Percentiles rank a stretch among this genome's conserved stretches.
Evolutionary conservation across 2,797 vertebrate species (phyloP).

Genomic region (Melopsittacus undulatus): DNA sequence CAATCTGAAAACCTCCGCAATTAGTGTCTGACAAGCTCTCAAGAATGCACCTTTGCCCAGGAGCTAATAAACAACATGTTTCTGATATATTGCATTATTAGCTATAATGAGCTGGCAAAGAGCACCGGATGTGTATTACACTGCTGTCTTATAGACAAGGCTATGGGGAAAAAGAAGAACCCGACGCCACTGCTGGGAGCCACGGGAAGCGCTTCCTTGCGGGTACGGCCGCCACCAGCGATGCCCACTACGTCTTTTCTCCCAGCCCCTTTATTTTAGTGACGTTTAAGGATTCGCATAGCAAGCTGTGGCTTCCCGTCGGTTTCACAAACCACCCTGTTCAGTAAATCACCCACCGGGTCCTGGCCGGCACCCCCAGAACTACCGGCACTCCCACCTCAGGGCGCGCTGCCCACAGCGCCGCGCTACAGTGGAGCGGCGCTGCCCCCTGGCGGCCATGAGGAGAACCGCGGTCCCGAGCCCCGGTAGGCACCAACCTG

Average conservation of each 20-base stretch:
- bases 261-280: background rate
- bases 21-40: background rate
- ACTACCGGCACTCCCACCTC: background rate
- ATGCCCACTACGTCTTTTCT: background rate
- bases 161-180: background rate
- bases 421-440: background rate
- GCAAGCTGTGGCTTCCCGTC: background rate
- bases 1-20: rapidly evolving
- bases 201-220: background rate
- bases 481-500: background rate
- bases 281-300: background rate
- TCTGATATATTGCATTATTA: background rate
- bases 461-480: background rate
- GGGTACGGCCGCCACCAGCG: background rate
- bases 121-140: background rate
- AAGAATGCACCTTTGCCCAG: background rate
- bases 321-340: background rate
- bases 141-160: background rate
- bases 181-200: background rate
- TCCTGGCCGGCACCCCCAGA: background rate
- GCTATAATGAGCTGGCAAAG: background rate
- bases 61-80: background rate
- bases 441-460: background rate
- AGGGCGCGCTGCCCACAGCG: background rate
- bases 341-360: rapidly evolving